A percentile compares a stretch with the other conserved stretches of the same genome.
phyloP scores from a whole-genome alignment of 2,113 vertebrate species.

The Alosa alosa region DNA sequence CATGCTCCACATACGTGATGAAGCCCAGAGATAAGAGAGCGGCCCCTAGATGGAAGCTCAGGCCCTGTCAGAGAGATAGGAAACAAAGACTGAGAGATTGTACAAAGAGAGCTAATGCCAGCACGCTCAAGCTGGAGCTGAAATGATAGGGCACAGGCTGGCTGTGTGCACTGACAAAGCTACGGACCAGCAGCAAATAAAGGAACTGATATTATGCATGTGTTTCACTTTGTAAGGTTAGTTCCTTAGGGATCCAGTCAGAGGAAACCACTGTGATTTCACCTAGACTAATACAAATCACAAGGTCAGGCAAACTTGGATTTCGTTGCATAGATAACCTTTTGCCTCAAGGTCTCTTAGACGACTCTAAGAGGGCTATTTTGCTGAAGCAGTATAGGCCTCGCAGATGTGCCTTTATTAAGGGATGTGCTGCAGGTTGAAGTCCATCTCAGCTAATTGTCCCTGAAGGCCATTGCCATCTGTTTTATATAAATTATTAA shows the following conservation, averaged over 20 bases:
- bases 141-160: not conserved
- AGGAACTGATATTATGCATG: not conserved
- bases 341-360: not conserved
- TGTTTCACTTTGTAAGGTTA: not conserved
- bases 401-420: not conserved
- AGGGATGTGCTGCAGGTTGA: not conserved
- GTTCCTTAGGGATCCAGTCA: not conserved
- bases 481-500: not conserved
- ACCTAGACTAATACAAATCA: not conserved
- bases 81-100: not conserved
- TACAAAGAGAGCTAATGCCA: not conserved
- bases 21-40: slow-evolving; percentile 84
- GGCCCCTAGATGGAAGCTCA: slow-evolving; percentile 87
- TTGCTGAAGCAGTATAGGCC: not conserved
- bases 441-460: not conserved
- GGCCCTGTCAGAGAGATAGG: slow-evolving; percentile 68
- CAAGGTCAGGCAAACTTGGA: not conserved
- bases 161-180: not conserved
- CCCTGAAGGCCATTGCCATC: not conserved
- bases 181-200: not conserved
- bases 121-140: not conserved
- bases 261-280: not conserved
- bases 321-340: not conserved
- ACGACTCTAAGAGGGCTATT: not conserved
- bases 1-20: slow-evolving; percentile 88